phyloP scores from a whole-genome alignment of 2,888 invertebrate species.

The Conistra vaccinii region DNA sequence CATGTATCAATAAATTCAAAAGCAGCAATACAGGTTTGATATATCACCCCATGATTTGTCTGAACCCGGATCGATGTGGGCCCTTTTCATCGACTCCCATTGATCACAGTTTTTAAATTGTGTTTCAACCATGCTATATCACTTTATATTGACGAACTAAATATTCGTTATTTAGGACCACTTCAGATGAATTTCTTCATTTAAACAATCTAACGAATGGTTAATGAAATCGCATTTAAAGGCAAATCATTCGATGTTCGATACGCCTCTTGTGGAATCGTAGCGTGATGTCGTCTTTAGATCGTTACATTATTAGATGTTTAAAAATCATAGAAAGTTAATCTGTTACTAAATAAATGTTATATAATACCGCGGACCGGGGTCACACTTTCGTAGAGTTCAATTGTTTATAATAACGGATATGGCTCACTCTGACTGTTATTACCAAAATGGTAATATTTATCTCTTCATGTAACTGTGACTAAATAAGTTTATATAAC shows the following conservation, averaged over 20 bases:
- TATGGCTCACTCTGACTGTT: constrained; percentile 65
- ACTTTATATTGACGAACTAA: constrained; percentile 34
- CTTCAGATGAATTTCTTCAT: constrained; percentile 43
- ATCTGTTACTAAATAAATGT: constrained; percentile 69
- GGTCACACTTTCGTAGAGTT: constrained; percentile 76
- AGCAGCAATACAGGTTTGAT: constrained; percentile 69
- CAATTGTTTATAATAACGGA: constrained; percentile 77
- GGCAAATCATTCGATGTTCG: constrained; percentile 61
- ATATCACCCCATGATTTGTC: constrained; percentile 74
- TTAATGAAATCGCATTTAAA: constrained; percentile 48
- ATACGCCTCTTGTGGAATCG: constrained; percentile 61
- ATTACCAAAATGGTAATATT: constrained; percentile 68
- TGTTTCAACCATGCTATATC: constrained; percentile 66
- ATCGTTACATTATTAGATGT: constrained; percentile 61
- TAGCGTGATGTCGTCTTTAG: constrained; percentile 62
- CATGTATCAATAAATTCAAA: constrained; percentile 75
- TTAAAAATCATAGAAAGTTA: constrained; percentile 77
- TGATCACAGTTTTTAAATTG: constrained; percentile 70
- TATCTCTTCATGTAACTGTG: constrained; percentile 60
- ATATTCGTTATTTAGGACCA: constrained; percentile 46
- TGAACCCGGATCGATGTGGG: constrained; percentile 62
- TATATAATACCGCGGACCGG: constrained; percentile 72
- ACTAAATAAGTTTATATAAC: constrained; percentile 58
- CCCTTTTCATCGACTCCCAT: constrained; percentile 70
- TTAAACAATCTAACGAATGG: constrained; percentile 35